These are phyloP conservation scores for Crotalus tigris DNA, from an alignment of 2,113 vertebrate species.

Conservation along the genomic window DNA sequence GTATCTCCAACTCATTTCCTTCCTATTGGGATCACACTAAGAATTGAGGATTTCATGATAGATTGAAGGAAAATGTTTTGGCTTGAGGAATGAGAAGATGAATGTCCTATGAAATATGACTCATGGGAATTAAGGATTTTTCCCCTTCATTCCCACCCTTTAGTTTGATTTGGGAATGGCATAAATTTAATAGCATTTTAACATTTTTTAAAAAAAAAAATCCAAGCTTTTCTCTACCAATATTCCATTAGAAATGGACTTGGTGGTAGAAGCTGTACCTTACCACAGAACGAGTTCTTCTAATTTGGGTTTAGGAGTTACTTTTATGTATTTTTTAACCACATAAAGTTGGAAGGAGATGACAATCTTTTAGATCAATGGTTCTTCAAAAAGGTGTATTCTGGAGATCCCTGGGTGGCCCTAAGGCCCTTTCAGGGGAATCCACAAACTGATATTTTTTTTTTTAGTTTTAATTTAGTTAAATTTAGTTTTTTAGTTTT, in stretches of 20 bases:
- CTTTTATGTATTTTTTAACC: neutral
- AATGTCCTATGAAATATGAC: slow-evolving; percentile 29
- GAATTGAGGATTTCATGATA: slow-evolving; percentile 36
- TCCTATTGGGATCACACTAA: slow-evolving; percentile 20
- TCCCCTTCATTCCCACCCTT: neutral
- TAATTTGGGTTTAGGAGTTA: neutral
- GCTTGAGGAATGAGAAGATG: slow-evolving; percentile 19
- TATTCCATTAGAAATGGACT: neutral
- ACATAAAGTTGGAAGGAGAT: neutral
- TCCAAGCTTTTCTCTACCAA: slow-evolving; percentile 11
- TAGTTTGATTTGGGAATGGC: slow-evolving; percentile 21
- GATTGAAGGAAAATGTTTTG: slow-evolving; percentile 22
- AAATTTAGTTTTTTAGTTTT: neutral
- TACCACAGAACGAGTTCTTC: neutral
- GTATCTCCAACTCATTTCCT: slow-evolving; percentile 37
- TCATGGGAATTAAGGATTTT: slow-evolving; percentile 20
- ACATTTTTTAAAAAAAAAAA: slow-evolving; percentile 9
- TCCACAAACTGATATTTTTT: neutral
- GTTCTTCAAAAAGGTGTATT: neutral
- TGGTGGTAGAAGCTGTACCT: neutral
- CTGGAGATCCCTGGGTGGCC: neutral
- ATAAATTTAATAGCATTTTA: neutral
- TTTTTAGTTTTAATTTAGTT: neutral
- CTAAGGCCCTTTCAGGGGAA: neutral
- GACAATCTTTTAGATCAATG: neutral